phyloP scores from a whole-genome alignment of 2,113 vertebrate genomes.

The Upupa epops region DNA sequence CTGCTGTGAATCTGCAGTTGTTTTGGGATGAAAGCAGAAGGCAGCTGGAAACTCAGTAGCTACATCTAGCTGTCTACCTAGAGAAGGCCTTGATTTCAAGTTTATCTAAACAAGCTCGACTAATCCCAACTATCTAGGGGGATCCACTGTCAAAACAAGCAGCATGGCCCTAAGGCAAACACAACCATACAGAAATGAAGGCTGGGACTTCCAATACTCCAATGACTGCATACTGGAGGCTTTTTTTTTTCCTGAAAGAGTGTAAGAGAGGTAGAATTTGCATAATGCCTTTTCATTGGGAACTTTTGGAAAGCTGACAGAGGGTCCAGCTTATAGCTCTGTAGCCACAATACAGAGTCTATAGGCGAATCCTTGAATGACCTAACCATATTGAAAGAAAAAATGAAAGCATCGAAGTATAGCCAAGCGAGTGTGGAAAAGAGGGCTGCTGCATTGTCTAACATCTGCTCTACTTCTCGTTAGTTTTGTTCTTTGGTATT shows the following conservation, averaged over 20 bases:
- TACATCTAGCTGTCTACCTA: slow-evolving; percentile 93
- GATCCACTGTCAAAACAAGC: slow-evolving; percentile 99
- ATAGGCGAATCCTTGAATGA: slow-evolving; percentile 90
- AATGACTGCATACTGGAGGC: slow-evolving; percentile 81
- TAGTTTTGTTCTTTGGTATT: slow-evolving; percentile 87
- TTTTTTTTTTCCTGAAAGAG: slow-evolving; percentile 79
- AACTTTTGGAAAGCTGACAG: slow-evolving; percentile 89
- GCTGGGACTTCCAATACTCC: slow-evolving; percentile 85
- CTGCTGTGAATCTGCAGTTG: slow-evolving; percentile 88
- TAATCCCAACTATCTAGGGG: slow-evolving; percentile 99
- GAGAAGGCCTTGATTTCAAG: slow-evolving; percentile 92
- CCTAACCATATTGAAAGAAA: slow-evolving; percentile 85
- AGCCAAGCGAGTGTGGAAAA: slow-evolving; percentile 84
- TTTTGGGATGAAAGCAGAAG: slow-evolving; percentile 93
- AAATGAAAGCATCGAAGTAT: slow-evolving; percentile 84
- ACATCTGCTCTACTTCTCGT: slow-evolving; percentile 89
- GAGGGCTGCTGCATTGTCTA: slow-evolving; percentile 83
- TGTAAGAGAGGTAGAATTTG: slow-evolving; percentile 89
- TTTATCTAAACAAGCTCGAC: slow-evolving; percentile 99
- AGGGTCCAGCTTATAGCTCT: slow-evolving; percentile 83
- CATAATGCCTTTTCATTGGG: slow-evolving; percentile 99
- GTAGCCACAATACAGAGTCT: slow-evolving; percentile 83
- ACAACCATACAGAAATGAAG: slow-evolving; percentile 90
- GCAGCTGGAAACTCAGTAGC: slow-evolving; percentile 94
- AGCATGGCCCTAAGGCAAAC: slow-evolving; percentile 98